Evolutionary conservation across 2,797 vertebrate genomes (phyloP).

Genomic region (Thunnus albacares): DNA sequence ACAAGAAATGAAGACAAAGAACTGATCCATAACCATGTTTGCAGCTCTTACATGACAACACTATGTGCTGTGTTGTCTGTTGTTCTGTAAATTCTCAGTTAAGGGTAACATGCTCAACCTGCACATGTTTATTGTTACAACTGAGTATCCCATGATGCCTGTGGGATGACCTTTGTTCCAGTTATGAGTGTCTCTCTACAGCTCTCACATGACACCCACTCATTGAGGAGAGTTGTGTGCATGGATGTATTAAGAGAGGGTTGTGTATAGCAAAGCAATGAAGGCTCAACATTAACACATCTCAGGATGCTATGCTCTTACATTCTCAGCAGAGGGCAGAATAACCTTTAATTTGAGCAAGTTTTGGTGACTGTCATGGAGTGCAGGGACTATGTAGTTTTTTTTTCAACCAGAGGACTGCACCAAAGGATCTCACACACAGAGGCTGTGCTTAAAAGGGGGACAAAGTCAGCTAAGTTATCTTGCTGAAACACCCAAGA

Average conservation of each 20-base stretch:
- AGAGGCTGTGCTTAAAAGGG: neutral
- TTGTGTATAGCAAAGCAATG: neutral
- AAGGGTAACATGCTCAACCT: neutral
- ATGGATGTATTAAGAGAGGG: too few species aligned
- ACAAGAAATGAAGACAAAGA: neutral
- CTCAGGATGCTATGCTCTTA: conserved; percentile 43
- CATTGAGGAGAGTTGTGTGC: conserved; percentile 8
- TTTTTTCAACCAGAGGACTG: neutral
- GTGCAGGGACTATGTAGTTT: neutral
- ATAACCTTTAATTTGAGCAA: conserved; percentile 17
- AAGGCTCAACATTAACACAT: neutral
- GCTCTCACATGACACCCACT: conserved; percentile 37
- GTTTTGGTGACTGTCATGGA: neutral
- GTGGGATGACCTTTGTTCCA: conserved; percentile 28
- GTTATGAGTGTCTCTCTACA: conserved; percentile 10
- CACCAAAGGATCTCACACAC: neutral
- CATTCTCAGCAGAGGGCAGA: conserved; percentile 69
- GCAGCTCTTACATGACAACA: neutral
- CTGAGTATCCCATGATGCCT: neutral
- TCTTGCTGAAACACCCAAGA: conserved; percentile 31
- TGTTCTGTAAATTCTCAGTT: neutral
- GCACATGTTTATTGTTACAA: conserved; percentile 8
- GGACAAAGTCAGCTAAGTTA: neutral
- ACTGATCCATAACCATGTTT: neutral
- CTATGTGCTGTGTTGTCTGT: neutral